Evolutionary conservation across 2,113 vertebrate genomes (phyloP).

Genomic region (Melanostigma gelatinosum): DNA sequence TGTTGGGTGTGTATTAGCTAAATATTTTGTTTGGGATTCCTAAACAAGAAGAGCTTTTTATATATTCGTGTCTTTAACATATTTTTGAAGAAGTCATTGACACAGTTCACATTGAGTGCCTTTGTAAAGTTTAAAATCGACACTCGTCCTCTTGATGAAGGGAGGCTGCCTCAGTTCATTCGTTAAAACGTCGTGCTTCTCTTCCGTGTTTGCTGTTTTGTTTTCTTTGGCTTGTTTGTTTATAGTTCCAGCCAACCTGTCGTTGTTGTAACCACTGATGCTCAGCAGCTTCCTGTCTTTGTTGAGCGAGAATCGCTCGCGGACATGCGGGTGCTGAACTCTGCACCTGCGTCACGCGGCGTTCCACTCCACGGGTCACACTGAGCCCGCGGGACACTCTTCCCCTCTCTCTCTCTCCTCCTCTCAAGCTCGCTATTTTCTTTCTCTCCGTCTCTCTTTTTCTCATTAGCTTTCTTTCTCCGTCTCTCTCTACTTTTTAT

Average conservation of each 20-base stretch:
- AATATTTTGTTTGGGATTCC: background rate
- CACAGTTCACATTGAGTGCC: background rate
- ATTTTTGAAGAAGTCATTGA: background rate
- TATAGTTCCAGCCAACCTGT: constrained; percentile 62
- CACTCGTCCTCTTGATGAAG: background rate
- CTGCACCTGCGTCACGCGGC: constrained; percentile 86
- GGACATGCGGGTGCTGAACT: constrained; percentile 83
- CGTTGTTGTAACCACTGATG: constrained; percentile 34
- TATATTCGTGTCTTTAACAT: background rate
- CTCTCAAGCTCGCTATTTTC: background rate
- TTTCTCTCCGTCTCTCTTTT: constrained; percentile 26
- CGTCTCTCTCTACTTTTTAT: constrained; percentile 2
- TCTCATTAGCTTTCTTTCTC: constrained; percentile 55
- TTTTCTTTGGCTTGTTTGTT: constrained; percentile 27
- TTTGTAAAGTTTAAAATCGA: background rate
- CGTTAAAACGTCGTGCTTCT: background rate
- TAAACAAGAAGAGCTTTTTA: background rate
- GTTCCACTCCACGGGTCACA: constrained; percentile 84
- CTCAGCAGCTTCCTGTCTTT: constrained; percentile 68
- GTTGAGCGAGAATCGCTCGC: constrained; percentile 74
- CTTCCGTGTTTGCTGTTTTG: constrained; percentile 7
- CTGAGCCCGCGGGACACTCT: constrained; percentile 74
- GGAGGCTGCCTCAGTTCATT: background rate
- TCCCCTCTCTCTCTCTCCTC: background rate
- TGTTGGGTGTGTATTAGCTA: background rate